Conservation (phyloP, 2,797 vertebrate genomes). For the Erethizon dorsatum region DNA sequence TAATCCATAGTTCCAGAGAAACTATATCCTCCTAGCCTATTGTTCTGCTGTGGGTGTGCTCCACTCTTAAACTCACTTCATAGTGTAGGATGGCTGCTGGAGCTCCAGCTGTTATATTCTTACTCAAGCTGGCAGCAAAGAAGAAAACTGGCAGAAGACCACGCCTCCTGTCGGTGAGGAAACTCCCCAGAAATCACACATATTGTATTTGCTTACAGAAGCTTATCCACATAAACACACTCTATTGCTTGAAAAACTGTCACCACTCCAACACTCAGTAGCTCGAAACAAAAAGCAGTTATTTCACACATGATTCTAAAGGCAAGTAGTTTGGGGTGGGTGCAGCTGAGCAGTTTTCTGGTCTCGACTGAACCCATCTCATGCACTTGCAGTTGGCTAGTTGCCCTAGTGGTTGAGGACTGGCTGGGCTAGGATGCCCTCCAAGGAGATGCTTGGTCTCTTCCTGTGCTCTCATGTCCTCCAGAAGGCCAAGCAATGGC, state of each 20-base stretch:
- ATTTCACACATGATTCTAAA: neutral
- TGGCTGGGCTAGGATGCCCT: neutral
- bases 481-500: neutral
- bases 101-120: neutral
- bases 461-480: neutral
- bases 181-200: neutral
- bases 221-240: neutral
- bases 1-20: neutral
- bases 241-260: neutral
- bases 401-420: neutral
- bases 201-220: neutral
- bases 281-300: neutral
- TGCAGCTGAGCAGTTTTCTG: neutral
- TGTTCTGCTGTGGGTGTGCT: neutral
- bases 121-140: neutral
- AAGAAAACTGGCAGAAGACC: neutral
- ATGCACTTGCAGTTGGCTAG: neutral
- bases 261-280: neutral
- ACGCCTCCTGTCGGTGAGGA: neutral
- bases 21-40: neutral
- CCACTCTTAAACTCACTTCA: neutral
- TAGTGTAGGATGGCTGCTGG: neutral
- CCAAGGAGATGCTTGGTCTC: neutral
- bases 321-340: neutral
- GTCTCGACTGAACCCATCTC: neutral